A percentile compares a stretch with the other conserved stretches of the same genome.
Evolutionary conservation across 2,888 invertebrate species (phyloP).

Genomic region (Aelia acuminata): DNA sequence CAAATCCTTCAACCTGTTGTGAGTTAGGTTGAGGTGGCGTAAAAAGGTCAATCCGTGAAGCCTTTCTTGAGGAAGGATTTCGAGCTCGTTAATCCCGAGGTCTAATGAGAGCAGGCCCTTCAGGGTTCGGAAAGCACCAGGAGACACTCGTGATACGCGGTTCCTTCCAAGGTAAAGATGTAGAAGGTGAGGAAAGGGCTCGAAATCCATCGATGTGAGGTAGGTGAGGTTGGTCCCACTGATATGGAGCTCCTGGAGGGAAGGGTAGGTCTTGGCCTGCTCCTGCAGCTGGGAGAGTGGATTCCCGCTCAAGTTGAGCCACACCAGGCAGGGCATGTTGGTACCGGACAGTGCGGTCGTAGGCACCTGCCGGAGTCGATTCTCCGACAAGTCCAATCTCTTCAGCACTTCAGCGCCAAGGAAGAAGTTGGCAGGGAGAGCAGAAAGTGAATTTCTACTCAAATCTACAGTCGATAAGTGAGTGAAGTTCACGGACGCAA

Average conservation of each 20-base stretch:
- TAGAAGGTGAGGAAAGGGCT: constrained; percentile 83
- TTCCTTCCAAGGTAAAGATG: constrained; percentile 82
- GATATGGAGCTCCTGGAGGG: constrained; percentile 79
- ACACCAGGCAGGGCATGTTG: constrained; percentile 79
- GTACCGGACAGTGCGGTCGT: constrained; percentile 81
- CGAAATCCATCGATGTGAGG: constrained; percentile 87
- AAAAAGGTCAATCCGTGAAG: constrained; percentile 83
- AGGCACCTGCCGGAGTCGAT: constrained; percentile 85
- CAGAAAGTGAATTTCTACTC: constrained; percentile 81
- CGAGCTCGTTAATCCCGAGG: constrained; percentile 85
- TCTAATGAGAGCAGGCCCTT: constrained; percentile 84
- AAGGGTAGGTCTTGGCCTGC: constrained; percentile 68
- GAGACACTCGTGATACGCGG: constrained; percentile 83
- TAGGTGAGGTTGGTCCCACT: constrained; percentile 86
- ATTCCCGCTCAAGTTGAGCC: constrained; percentile 88
- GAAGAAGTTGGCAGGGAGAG: constrained; percentile 86
- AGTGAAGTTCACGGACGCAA: constrained; percentile 81
- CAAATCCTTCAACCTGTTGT: constrained; percentile 84
- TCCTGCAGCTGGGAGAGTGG: constrained; percentile 82
- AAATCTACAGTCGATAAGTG: constrained; percentile 82
- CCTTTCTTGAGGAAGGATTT: constrained; percentile 86
- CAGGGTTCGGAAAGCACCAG: constrained; percentile 86
- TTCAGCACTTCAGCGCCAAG: constrained; percentile 79
- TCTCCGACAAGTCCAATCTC: constrained; percentile 83
- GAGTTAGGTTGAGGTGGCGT: constrained; percentile 84